Evolutionary conservation across 2,888 invertebrate species (phyloP).

Genomic region (Patella depressa): DNA sequence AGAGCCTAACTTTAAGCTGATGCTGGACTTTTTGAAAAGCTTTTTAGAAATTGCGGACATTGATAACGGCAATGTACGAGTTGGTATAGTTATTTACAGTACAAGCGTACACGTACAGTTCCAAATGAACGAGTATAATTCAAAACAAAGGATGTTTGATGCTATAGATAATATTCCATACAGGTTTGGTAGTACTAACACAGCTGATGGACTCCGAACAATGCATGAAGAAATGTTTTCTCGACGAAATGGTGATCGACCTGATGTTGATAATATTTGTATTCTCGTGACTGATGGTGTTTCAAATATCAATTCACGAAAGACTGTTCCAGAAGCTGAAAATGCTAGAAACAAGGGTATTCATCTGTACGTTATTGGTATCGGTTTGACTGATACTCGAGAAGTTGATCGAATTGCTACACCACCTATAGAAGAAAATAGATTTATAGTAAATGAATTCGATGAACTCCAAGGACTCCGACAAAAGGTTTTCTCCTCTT

Average conservation of each 20-base stretch:
- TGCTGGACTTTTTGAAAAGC: slow-evolving; percentile 48
- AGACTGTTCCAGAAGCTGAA: slow-evolving; percentile 54
- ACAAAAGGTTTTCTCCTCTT: slow-evolving; percentile 33
- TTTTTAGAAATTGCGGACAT: slow-evolving; percentile 47
- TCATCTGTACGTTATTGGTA: slow-evolving; percentile 48
- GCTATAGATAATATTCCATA: slow-evolving; percentile 45
- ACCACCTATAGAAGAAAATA: slow-evolving; percentile 38
- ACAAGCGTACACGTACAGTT: slow-evolving; percentile 44
- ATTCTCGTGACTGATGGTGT: slow-evolving; percentile 59
- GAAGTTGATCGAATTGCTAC: slow-evolving; percentile 48
- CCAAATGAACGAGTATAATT: slow-evolving; percentile 41
- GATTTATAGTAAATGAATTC: slow-evolving; percentile 42
- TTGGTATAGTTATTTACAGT: slow-evolving; percentile 52
- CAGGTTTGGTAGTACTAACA: slow-evolving; percentile 54
- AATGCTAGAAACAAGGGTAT: slow-evolving; percentile 36
- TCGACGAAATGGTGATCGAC: slow-evolving; percentile 50
- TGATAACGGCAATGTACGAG: slow-evolving; percentile 50
- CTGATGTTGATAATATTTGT: slow-evolving; percentile 45
- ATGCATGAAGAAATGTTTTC: slow-evolving; percentile 49
- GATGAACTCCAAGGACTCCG: slow-evolving; percentile 35
- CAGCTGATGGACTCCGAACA: slow-evolving; percentile 49
- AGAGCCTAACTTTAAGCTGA: slow-evolving; percentile 45
- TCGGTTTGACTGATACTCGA: slow-evolving; percentile 44
- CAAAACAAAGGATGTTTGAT: slow-evolving; percentile 33
- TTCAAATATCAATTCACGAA: slow-evolving; percentile 55